A percentile compares a stretch with the other conserved stretches of the same genome.
Evolutionary conservation across 2,113 vertebrate genomes (phyloP).

Genomic region (Caretta caretta): DNA sequence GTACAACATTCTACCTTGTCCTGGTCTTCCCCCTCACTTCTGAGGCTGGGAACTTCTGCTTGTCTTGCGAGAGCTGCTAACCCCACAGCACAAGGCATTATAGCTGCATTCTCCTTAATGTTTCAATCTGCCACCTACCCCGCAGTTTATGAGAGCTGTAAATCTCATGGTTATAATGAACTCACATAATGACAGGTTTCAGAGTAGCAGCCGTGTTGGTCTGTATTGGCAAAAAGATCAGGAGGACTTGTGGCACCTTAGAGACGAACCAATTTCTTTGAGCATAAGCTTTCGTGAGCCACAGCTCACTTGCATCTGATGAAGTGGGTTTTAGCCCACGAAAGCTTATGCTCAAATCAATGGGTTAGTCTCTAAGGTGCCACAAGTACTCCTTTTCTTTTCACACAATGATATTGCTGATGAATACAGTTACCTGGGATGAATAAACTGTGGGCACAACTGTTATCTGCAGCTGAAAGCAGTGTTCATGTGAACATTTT

Average conservation of each 20-base stretch:
- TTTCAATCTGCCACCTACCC: constrained; percentile 78
- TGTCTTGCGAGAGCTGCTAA: background rate
- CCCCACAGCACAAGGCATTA: constrained; percentile 5
- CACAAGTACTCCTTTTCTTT: too few species aligned
- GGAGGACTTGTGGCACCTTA: too few species aligned
- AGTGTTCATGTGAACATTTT: constrained; percentile 68
- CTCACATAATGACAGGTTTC: constrained; percentile 67
- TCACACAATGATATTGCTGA: constrained; percentile 56
- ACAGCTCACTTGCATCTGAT: too few species aligned
- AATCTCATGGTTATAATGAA: constrained; percentile 74
- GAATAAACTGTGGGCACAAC: constrained; percentile 38
- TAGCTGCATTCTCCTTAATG: constrained; percentile 61
- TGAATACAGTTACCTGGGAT: constrained; percentile 69
- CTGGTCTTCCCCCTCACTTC: background rate
- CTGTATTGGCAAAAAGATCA: too few species aligned
- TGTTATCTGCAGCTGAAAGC: constrained; percentile 71
- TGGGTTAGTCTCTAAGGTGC: too few species aligned
- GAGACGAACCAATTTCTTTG: too few species aligned
- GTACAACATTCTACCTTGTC: background rate
- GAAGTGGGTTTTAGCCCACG: too few species aligned
- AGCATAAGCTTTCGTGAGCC: too few species aligned
- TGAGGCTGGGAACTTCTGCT: background rate
- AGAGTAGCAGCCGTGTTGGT: too few species aligned
- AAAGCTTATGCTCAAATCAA: too few species aligned
- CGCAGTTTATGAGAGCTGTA: constrained; percentile 73